Base-by-base conservation (phyloP, 2,797 vertebrate genomes). In the Chelon auratus region DNA sequence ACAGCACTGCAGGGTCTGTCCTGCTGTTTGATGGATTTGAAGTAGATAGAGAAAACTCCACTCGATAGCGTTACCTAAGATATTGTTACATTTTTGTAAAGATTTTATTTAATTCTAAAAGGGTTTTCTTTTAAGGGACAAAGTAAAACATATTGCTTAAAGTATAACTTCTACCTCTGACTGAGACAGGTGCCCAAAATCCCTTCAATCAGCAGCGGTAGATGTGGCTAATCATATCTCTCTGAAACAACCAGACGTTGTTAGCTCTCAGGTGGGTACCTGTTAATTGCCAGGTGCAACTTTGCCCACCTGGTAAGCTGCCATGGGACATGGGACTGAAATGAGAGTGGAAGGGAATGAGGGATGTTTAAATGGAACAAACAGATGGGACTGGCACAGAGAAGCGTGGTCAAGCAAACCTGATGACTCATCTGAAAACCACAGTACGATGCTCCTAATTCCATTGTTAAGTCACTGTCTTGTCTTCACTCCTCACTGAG, bases 271-370 rank as follows among this genome's bases (percentile, higher is more conserved):
- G 72, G 78, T 74, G 89, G 48, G 62, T 50, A 63, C 71, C 48
- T 17, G 64, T 76, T 93, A 93, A 93, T 91, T 92, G 90, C 89
- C 88, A 75, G 81, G 87, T 79, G 83, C 83, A 89, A 70, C 89
- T 93, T 91, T 82, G 89, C 75, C 90, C 87, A 87, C 91, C 90
- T 86, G 90, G 91, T 87, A 85, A 80, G 47, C 70, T 88, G 86
- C 87, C 82, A 78, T 42, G 50, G 74, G 83, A 80, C 58, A 47
- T 45, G 11, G 56, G 69, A 72, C 58, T 50, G 68, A 75, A 60
- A 55, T 43, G 55, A 70, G 39, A 12, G 18, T 13, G 30, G 63
- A 62, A 37, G 56, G 1, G 48, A 80, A 47, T 3, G 50, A 68
- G 56, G 58, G 42, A 72, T 60, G 54, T 66, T 63, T 69, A 70